A percentile compares a stretch with the other conserved stretches of the same genome.
Evolutionary conservation across 2,113 vertebrate genomes (phyloP).

Genomic region (Echinops telfairi): DNA sequence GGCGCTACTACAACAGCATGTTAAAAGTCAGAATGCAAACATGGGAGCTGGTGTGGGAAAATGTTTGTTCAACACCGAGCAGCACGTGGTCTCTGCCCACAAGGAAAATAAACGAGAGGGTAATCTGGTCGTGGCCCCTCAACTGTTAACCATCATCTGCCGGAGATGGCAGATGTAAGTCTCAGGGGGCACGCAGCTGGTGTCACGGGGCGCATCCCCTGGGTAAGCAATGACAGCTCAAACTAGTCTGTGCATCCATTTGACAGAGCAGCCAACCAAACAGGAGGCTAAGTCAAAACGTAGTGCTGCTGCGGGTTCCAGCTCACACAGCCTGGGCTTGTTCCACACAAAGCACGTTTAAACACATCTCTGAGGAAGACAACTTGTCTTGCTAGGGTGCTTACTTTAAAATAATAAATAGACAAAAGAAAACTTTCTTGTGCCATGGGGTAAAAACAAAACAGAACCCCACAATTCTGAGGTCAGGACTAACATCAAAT

Average conservation of each 20-base stretch:
- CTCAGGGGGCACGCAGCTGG: background rate
- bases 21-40: slow-evolving; percentile 55
- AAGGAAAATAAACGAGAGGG: background rate
- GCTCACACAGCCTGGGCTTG: no score
- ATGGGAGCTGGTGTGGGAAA: slow-evolving; percentile 44
- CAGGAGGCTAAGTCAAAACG: background rate
- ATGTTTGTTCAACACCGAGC: slow-evolving; percentile 47
- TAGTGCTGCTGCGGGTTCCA: no score
- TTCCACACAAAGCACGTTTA: no score
- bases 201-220: background rate
- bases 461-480: no score
- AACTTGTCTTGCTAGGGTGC: no score
- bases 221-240: background rate
- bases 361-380: no score
- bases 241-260: background rate
- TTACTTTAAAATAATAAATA: no score
- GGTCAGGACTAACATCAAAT: no score
- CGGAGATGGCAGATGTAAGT: background rate
- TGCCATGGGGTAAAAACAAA: no score
- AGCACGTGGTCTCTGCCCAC: background rate
- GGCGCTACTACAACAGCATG: slow-evolving; percentile 11
- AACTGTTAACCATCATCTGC: background rate
- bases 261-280: background rate
- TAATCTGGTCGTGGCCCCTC: background rate
- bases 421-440: no score